phyloP scores from a whole-genome alignment of 2,797 vertebrate genomes.

The Anomalospiza imberbis region DNA sequence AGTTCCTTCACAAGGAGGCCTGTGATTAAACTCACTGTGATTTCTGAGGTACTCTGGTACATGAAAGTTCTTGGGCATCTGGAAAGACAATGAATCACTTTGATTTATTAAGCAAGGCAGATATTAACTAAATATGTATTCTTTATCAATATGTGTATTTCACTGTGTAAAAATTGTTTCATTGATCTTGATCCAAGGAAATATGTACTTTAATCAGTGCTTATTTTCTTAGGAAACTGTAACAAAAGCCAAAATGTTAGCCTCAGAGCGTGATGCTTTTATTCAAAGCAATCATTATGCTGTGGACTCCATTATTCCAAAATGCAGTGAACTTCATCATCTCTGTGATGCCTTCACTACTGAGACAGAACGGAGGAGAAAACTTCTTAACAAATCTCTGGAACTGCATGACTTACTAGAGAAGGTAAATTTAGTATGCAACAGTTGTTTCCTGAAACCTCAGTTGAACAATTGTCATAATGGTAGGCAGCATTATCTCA shows the following conservation, averaged over 20 bases:
- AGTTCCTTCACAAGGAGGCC: background rate
- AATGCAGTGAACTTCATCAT: conserved; percentile 86
- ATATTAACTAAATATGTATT: background rate
- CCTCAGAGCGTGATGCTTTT: conserved; percentile 81
- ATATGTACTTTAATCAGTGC: background rate
- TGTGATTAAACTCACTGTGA: background rate
- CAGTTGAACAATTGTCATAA: background rate
- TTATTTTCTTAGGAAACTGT: conserved; percentile 78
- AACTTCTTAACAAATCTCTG: conserved; percentile 84
- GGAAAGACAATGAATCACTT: background rate
- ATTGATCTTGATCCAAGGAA: background rate
- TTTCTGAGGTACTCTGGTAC: background rate
- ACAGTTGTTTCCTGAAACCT: background rate
- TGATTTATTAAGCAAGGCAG: background rate
- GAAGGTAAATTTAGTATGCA: conserved; percentile 73
- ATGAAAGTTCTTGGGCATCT: background rate
- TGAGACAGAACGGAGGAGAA: conserved; percentile 73
- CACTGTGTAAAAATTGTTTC: accelerated
- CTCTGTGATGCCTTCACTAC: conserved; percentile 75
- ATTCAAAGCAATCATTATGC: conserved; percentile 91
- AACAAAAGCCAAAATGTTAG: conserved; percentile 78
- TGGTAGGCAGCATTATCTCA: background rate
- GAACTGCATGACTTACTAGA: conserved; percentile 88
- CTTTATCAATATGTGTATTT: background rate
- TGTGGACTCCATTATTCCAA: conserved; percentile 91